Percentiles rank a stretch among this genome's conserved stretches.
phyloP scores from a whole-genome alignment of 2,113 vertebrate genomes.

The Platysteira castanea region DNA sequence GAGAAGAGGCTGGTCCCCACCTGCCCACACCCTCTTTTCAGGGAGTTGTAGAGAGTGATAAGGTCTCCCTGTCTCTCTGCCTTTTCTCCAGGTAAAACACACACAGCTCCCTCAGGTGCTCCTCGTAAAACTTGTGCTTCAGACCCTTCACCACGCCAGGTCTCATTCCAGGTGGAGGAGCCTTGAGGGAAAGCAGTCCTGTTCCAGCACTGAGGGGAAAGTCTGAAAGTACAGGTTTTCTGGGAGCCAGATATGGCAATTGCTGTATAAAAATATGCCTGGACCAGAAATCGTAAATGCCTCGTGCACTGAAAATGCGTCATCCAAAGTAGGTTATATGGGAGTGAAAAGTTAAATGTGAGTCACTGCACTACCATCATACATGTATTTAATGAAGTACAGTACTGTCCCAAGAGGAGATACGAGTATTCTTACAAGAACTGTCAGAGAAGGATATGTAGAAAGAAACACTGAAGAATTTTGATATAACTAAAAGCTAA shows the following conservation, averaged over 20 bases:
- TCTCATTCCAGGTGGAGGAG: neutral
- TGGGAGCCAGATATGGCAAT: too few relatives aligned
- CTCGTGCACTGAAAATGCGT: rapidly evolving
- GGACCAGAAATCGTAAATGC: neutral
- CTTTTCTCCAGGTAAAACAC: neutral
- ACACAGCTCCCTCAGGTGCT: neutral
- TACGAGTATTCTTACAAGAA: neutral
- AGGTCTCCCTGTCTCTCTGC: too few relatives aligned
- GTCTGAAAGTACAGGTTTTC: neutral
- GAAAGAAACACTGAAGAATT: neutral
- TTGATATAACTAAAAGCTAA: neutral
- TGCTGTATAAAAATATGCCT: neutral
- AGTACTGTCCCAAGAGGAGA: neutral
- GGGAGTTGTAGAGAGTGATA: neutral
- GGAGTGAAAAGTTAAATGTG: neutral
- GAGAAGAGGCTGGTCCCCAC: too few relatives aligned
- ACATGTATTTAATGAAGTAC: neutral
- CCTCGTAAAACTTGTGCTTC: neutral
- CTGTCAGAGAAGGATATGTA: neutral
- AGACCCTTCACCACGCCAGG: neutral
- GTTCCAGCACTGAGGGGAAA: neutral
- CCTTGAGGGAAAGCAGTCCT: neutral
- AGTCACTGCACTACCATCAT: neutral
- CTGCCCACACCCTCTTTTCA: neutral
- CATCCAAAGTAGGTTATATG: too few relatives aligned